Evolutionary conservation across 2,888 invertebrate species (phyloP).

Genomic region (Amiota minor): DNA sequence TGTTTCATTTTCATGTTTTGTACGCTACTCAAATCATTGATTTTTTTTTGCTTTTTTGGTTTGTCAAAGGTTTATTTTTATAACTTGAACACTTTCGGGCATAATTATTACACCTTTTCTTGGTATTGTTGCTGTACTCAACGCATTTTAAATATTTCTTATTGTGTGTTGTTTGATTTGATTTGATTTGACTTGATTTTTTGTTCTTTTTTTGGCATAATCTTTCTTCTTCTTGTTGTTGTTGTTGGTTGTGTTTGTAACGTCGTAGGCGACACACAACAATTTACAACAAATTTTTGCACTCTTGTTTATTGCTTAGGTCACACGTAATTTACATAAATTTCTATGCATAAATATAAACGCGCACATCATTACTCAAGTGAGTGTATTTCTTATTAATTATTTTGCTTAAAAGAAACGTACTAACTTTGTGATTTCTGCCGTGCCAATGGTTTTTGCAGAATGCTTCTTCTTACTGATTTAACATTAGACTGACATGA

Average conservation of each 20-base stretch:
- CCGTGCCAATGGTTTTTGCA: not conserved
- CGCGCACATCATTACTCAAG: too few species aligned
- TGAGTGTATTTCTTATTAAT: too few species aligned
- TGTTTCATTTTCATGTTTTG: slow-evolving; percentile 2
- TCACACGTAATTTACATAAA: too few species aligned
- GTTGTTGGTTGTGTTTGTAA: too few species aligned
- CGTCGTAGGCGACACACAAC: not conserved
- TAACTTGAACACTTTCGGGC: not conserved
- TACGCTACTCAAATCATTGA: slow-evolving; percentile 17
- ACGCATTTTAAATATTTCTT: not conserved
- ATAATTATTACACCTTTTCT: not conserved
- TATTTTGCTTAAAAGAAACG: too few species aligned
- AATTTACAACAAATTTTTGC: too few species aligned
- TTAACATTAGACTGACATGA: too few species aligned
- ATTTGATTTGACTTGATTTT: not conserved
- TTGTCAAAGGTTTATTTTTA: slow-evolving; percentile 13
- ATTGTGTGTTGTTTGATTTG: not conserved
- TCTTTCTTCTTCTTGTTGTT: too few species aligned
- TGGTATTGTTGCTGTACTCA: not conserved
- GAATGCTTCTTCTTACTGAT: slow-evolving; percentile 1
- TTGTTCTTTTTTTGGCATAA: too few species aligned
- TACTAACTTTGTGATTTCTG: not conserved
- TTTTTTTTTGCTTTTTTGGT: not conserved
- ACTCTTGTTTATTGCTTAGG: too few species aligned
- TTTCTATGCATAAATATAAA: too few species aligned